phyloP scores from a whole-genome alignment of 92 coral and sea anemone genomes.

The Palythoa caribaeorum region DNA sequence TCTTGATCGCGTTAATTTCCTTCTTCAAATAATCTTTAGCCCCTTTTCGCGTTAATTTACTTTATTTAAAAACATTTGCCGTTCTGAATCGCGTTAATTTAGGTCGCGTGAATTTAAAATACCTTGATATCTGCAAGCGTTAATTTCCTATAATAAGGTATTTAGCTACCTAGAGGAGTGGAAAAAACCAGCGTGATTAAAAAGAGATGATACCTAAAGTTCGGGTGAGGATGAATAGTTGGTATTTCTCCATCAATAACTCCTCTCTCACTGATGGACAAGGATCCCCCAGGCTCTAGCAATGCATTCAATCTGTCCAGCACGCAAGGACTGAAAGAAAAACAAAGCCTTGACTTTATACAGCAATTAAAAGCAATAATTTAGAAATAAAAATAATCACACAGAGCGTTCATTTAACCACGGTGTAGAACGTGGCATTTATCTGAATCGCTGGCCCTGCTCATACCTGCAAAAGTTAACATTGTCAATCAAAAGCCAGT shows the following conservation, averaged over 20 bases:
- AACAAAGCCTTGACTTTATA: background rate
- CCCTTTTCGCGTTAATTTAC: too few relatives aligned
- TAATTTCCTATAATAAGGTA: background rate
- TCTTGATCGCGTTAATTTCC: too few relatives aligned
- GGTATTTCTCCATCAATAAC: slow-evolving; percentile 97
- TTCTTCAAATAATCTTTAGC: too few relatives aligned
- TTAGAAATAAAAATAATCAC: too few relatives aligned
- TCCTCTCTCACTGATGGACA: slow-evolving; percentile 93
- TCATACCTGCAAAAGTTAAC: slow-evolving; percentile 98
- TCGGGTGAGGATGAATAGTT: slow-evolving; percentile 87
- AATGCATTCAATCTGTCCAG: slow-evolving; percentile 94
- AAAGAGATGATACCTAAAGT: slow-evolving; percentile 75
- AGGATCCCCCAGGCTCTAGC: slow-evolving; percentile 91
- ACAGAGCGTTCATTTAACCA: background rate
- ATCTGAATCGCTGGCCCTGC: background rate
- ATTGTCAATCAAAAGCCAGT: slow-evolving; percentile 97
- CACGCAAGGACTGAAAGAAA: slow-evolving; percentile 85
- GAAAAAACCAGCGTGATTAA: too few relatives aligned
- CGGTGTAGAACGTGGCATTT: background rate
- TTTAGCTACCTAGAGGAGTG: background rate
- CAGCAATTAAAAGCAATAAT: background rate
- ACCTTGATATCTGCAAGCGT: too few relatives aligned
- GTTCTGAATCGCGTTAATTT: too few relatives aligned
- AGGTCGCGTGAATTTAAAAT: too few relatives aligned
- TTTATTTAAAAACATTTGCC: too few relatives aligned